Conservation (phyloP, 1,140 invertebrate species). For the Bombus terrestris region DNA sequence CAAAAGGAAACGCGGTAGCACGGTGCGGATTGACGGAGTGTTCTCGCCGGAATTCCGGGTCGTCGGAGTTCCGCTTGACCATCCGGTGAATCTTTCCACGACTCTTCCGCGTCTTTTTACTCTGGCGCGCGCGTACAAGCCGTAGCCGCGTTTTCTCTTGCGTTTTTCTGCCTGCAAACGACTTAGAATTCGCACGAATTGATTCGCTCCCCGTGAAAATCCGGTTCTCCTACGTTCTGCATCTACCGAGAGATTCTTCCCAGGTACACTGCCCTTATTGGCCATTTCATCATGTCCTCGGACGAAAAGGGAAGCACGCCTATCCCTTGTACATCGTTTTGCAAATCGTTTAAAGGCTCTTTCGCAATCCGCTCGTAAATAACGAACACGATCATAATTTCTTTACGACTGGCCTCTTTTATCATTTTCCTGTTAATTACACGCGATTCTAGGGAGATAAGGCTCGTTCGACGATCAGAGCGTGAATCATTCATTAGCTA, state of each 20-base stretch:
- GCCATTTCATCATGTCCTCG: no score
- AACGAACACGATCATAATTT: background rate
- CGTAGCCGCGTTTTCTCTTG: background rate
- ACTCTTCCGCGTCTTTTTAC: no score
- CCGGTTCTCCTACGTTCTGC: background rate
- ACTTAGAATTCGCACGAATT: background rate
- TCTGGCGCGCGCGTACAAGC: background rate
- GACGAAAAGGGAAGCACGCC: background rate
- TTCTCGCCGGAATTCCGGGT: constrained; percentile 1
- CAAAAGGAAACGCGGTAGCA: background rate
- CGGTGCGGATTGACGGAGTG: background rate
- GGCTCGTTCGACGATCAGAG: background rate
- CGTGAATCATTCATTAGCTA: background rate
- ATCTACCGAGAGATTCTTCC: background rate
- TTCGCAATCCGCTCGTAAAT: background rate
- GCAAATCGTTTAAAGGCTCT: background rate
- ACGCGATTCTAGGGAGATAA: background rate
- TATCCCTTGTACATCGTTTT: background rate
- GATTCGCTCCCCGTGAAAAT: constrained; percentile 34
- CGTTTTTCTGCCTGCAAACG: constrained; percentile 20
- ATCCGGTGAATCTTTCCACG: background rate
- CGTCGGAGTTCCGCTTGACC: background rate
- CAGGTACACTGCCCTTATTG: no score
- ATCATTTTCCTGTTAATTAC: background rate
- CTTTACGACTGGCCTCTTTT: background rate